Conservation (phyloP, 2,113 vertebrate genomes). For the Turdus rufiventris region DNA sequence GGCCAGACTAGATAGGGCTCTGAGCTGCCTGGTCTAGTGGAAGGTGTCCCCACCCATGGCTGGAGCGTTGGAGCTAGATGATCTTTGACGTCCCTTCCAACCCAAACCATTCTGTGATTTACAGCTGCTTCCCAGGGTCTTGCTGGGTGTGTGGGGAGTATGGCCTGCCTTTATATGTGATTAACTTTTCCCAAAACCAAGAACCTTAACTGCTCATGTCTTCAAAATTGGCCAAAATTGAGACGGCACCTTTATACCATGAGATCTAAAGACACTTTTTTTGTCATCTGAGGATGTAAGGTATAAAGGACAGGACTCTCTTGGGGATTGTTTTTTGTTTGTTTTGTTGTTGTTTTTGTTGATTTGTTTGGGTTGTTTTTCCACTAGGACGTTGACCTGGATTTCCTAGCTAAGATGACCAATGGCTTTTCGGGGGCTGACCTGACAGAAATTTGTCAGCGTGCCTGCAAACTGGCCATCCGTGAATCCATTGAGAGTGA, state of each 20-base stretch:
- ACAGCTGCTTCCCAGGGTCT: not conserved
- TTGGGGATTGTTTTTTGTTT: not conserved
- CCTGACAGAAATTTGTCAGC: constrained; percentile 94
- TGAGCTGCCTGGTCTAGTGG: no score
- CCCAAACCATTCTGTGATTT: not conserved
- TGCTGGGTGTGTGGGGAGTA: not conserved
- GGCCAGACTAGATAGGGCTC: no score
- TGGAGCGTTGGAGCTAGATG: no score
- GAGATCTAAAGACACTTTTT: not conserved
- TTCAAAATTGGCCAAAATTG: not conserved
- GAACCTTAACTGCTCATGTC: not conserved
- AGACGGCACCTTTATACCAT: not conserved
- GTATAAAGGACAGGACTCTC: not conserved
- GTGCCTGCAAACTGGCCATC: constrained; percentile 95
- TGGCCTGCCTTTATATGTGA: not conserved
- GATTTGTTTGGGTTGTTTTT: not conserved
- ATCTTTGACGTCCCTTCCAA: no score
- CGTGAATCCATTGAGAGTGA: constrained; percentile 95
- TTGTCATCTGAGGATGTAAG: not conserved
- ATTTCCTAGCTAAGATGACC: constrained; percentile 96
- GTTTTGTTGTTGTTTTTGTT: not conserved
- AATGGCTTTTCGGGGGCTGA: constrained; percentile 97
- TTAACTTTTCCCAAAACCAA: not conserved
- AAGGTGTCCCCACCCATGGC: no score
- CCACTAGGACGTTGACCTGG: constrained; percentile 89